Percentiles rank a stretch among this genome's conserved stretches.
Conservation (phyloP, 2,888 invertebrate genomes). For the Physocephala rufipes region DNA sequence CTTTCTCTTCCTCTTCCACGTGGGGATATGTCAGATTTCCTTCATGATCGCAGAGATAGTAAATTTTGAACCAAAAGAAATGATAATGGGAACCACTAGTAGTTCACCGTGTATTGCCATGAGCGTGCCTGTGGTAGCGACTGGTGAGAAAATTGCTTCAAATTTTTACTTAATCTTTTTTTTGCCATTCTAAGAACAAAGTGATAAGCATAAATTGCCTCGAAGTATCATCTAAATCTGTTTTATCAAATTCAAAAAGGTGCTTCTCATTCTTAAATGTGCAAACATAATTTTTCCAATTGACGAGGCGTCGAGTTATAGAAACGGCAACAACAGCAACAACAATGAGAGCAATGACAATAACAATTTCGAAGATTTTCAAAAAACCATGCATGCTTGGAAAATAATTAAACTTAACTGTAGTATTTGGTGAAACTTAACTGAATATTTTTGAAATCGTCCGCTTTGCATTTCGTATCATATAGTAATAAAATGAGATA, state of each 20-base stretch:
- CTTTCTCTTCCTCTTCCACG: not conserved
- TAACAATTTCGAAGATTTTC: slow-evolving; percentile 15
- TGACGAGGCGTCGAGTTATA: not conserved
- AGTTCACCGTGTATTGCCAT: too few relatives aligned
- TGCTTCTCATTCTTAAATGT: not conserved
- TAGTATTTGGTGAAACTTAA: slow-evolving; percentile 56
- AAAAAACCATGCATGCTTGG: slow-evolving; percentile 9
- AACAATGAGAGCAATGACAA: not conserved
- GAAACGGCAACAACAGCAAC: not conserved
- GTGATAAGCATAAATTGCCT: not conserved
- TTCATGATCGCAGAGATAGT: slow-evolving; percentile 13
- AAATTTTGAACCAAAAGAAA: slow-evolving; percentile 22
- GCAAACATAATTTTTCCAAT: slow-evolving; percentile 12
- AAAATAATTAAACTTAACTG: slow-evolving; percentile 54
- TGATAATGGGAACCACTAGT: not conserved
- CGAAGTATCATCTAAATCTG: not conserved
- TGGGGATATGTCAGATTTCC: slow-evolving; percentile 29
- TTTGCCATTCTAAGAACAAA: not conserved
- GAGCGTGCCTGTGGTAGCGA: not conserved
- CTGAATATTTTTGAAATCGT: slow-evolving; percentile 54
- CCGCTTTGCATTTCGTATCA: too few relatives aligned
- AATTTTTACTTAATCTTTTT: not conserved
- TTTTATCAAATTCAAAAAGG: slow-evolving; percentile 9
- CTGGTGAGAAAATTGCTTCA: slow-evolving; percentile 1
- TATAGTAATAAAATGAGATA: too few relatives aligned